A percentile compares a stretch with the other conserved stretches of the same genome.
phyloP scores from a whole-genome alignment of 2,888 invertebrate genomes.

The Megalurothrips usitatus region DNA sequence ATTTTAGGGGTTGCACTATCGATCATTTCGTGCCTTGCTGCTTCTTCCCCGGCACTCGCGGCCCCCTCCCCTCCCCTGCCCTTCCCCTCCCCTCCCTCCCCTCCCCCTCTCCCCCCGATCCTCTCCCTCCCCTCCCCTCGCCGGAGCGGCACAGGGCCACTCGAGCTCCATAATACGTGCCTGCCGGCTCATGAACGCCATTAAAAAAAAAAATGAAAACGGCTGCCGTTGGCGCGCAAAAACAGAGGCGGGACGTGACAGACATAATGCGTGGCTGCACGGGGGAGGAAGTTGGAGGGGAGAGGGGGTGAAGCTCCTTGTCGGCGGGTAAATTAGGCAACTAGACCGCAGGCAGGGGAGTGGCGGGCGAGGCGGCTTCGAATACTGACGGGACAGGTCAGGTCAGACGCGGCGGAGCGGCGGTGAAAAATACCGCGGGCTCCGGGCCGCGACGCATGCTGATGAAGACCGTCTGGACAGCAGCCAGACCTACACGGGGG shows the following conservation, averaged over 20 bases:
- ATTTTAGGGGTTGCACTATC: slow-evolving; percentile 17
- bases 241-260: slow-evolving; percentile 9
- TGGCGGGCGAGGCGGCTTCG: no score
- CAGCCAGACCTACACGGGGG: no score
- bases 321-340: no score
- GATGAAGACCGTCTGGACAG: no score
- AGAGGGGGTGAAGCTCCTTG: background rate
- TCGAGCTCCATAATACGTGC: slow-evolving; percentile 4
- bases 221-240: background rate
- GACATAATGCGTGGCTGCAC: slow-evolving; percentile 3
- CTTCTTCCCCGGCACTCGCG: background rate
- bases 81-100: background rate
- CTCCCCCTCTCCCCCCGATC: background rate
- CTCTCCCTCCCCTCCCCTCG: background rate
- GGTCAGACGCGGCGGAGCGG: no score
- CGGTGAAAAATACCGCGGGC: no score
- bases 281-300: background rate
- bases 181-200: slow-evolving; percentile 9
- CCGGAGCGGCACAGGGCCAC: background rate
- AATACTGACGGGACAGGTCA: no score
- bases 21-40: background rate
- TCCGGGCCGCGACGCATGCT: no score
- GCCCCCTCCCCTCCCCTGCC: background rate
- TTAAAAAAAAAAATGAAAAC: slow-evolving; percentile 5
- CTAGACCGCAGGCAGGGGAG: no score